A percentile compares a stretch with the other conserved stretches of the same genome.
Evolutionary conservation across 1,140 invertebrate species (phyloP).

Genomic region (Drosophila nikananu): DNA sequence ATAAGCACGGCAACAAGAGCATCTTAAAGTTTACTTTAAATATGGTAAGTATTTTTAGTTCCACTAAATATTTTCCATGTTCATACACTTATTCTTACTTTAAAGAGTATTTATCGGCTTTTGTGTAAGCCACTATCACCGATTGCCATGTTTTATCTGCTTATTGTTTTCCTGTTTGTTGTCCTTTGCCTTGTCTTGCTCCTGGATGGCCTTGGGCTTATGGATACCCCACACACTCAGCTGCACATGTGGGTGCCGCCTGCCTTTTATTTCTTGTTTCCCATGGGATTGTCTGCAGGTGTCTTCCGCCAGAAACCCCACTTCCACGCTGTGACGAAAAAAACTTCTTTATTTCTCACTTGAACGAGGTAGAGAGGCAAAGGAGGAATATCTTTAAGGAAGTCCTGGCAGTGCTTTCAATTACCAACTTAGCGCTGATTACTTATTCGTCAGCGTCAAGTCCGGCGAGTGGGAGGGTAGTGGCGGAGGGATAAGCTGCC

Average conservation of each 20-base stretch:
- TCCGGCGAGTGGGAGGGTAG: slow-evolving; percentile 24
- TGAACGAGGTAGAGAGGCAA: slow-evolving; percentile 41
- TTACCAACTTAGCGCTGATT: slow-evolving; percentile 82
- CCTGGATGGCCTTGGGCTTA: slow-evolving; percentile 44
- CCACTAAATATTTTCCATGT: neutral
- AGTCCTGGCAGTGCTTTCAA: slow-evolving; percentile 66
- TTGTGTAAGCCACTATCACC: neutral
- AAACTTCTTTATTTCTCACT: slow-evolving; percentile 30
- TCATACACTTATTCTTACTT: neutral
- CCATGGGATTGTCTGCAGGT: slow-evolving; percentile 44
- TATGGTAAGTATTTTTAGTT: neutral
- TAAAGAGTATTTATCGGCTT: slow-evolving; percentile 30
- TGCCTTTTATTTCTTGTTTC: slow-evolving; percentile 7
- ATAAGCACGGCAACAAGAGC: no score
- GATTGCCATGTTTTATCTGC: slow-evolving; percentile 38
- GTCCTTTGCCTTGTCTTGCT: slow-evolving; percentile 19
- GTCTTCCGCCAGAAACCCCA: slow-evolving; percentile 37
- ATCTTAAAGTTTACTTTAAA: neutral
- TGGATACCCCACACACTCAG: neutral
- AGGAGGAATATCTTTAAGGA: slow-evolving; percentile 10
- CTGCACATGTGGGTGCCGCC: slow-evolving; percentile 17
- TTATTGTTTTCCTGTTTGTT: slow-evolving; percentile 39
- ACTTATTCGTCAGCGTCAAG: slow-evolving; percentile 72
- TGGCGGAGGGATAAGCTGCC: slow-evolving; percentile 21
- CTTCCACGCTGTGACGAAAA: neutral